These are phyloP conservation scores for Eustalomyia histrio DNA, from an alignment of 2,888 invertebrate species.

Conservation along the genomic window DNA sequence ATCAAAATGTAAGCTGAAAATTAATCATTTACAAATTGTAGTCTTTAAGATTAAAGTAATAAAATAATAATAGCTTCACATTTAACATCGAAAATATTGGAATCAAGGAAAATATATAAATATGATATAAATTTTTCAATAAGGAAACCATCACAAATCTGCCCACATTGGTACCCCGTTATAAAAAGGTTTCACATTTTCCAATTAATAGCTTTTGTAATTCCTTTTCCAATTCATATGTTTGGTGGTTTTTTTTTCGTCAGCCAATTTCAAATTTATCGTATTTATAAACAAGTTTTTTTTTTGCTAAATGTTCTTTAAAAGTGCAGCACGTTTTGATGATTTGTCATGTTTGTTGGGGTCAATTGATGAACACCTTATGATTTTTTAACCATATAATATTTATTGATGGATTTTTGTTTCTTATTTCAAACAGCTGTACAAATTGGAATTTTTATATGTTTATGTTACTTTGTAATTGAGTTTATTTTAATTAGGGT, in stretches of 20 bases:
- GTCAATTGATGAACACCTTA: constrained; percentile 4
- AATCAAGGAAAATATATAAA: no score
- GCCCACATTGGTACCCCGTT: no score
- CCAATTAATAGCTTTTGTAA: neutral
- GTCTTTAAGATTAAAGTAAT: no score
- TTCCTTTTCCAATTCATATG: neutral
- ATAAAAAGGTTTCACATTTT: no score
- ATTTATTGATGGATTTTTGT: neutral
- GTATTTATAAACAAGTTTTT: constrained; percentile 12
- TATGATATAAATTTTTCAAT: no score
- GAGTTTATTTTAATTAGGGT: no score
- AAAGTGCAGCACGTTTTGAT: neutral
- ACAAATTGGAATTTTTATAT: neutral
- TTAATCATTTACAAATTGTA: no score
- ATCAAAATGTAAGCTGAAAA: no score
- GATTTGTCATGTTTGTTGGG: constrained; percentile 21
- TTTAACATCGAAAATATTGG: no score
- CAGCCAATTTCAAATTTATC: neutral
- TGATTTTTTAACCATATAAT: neutral
- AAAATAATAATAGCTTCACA: no score
- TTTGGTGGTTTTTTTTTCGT: neutral
- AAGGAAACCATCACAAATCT: no score
- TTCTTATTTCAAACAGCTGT: neutral
- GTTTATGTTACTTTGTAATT: neutral
- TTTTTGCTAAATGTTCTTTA: neutral